Evolutionary conservation across 2,888 invertebrate species (phyloP), one percentile per base, ranked within the genome.

Genomic region (Zelleria hepariella): DNA sequence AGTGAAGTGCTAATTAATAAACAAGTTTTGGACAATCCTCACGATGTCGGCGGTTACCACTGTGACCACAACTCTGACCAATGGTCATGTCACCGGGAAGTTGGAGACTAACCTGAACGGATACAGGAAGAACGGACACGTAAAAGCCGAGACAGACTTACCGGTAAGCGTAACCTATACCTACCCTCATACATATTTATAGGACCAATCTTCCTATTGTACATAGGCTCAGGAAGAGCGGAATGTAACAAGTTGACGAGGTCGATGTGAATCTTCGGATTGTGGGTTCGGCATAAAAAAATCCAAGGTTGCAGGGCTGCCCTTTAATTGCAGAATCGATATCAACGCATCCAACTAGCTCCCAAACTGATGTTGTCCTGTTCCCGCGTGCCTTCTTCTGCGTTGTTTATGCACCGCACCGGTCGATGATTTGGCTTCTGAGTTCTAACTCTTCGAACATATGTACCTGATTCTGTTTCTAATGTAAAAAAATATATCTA

Each of bases 11-110:
- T 24, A 54, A 24, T 54, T n/a, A 5, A 15, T 42, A 8, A n/a
- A 42, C 59, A 61, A 25, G 6, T 27, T 21, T 53, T 42, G 26
- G 20, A 32, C 48, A 24, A 54, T 59, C 23, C 60, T 69, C 62
- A 78, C 70, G 67, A 85, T 86, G 85, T 82, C 86, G 72, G 74
- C 86, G 61, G 65, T 84, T 63, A 86, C 86, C 62, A 86, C 86
- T 62, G 74, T 86, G 71, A 84, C 86, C 58, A 82, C 84, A 53
- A 85, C 82, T 57, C 74, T 84, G 59, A 81, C 77, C 48, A 83
- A 85, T 63, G 83, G 82, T 63, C 83, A 78, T 68, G 68, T 73
- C 62, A 82, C 81, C 65, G 80, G 80, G 58, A 83, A 80, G 67
- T 62, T 81, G 66, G 85, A 85, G 69, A 77, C 74, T 27, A 72